phyloP scores from a whole-genome alignment of 2,113 vertebrate species.

The Carollia perspicillata region DNA sequence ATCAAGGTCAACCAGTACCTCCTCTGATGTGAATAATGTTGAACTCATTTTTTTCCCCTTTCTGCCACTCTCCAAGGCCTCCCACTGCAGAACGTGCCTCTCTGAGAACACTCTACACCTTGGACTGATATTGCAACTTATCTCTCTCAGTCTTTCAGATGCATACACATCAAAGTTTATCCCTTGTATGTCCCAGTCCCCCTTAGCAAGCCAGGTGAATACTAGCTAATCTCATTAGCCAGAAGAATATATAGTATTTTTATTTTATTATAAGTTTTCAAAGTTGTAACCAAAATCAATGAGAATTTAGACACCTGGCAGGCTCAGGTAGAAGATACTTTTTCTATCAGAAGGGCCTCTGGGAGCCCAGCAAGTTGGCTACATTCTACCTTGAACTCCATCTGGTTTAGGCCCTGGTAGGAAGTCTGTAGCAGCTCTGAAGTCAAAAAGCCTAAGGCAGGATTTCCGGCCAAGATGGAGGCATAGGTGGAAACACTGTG shows the following conservation, averaged over 20 bases:
- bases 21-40: background rate
- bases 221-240: background rate
- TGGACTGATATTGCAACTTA: background rate
- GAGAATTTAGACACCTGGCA: background rate
- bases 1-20: rapidly evolving
- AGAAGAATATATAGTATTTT: background rate
- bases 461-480: too few relatives aligned
- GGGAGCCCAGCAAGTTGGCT: background rate
- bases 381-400: background rate
- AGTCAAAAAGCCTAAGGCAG: background rate
- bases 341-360: background rate
- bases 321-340: rapidly evolving
- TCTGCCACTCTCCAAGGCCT: rapidly evolving
- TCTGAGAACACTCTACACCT: rapidly evolving
- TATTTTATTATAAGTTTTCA: background rate
- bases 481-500: too few relatives aligned
- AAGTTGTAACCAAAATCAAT: background rate
- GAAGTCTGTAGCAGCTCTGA: background rate
- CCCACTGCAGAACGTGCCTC: too few relatives aligned
- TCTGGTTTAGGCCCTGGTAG: background rate
- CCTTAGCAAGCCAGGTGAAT: background rate
- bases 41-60: background rate
- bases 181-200: background rate
- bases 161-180: background rate
- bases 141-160: background rate